Percentiles rank a stretch among this genome's conserved stretches.
Conservation (phyloP, 2,888 invertebrate genomes). For the Xanthia icteritia region DNA sequence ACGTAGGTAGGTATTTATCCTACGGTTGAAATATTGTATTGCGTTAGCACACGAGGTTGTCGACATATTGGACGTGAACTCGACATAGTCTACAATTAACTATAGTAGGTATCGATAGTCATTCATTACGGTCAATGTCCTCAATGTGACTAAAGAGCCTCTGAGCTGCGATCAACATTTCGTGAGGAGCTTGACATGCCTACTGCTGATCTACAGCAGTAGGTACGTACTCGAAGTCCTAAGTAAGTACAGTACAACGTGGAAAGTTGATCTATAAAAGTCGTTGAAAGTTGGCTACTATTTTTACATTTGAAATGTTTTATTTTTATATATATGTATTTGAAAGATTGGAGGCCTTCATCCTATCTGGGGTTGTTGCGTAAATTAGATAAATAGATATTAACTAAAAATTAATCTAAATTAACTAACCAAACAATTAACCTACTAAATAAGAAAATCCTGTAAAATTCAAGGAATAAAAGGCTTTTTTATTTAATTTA, state of each 20-base stretch:
- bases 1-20: background rate
- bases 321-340: background rate
- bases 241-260: background rate
- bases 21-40: background rate
- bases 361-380: too few relatives aligned
- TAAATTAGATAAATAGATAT: too few relatives aligned
- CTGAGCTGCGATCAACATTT: conserved; percentile 4
- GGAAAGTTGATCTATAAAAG: background rate
- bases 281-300: too few relatives aligned
- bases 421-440: too few relatives aligned
- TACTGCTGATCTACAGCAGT: too few relatives aligned
- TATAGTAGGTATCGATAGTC: background rate
- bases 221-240: background rate
- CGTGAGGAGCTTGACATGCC: background rate
- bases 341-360: background rate
- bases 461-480: too few relatives aligned
- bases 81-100: background rate
- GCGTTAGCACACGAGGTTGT: conserved; percentile 5
- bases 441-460: too few relatives aligned
- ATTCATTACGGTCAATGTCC: conserved; percentile 12
- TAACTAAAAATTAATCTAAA: too few relatives aligned
- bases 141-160: background rate
- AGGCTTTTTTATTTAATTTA: too few relatives aligned
- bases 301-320: background rate
- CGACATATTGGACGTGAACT: conserved; percentile 1